Percentiles rank a stretch among this genome's conserved stretches.
These are phyloP conservation scores for Pachyseris speciosa DNA, from an alignment of 64 coral and sea anemone genomes.

Conservation along the genomic window DNA sequence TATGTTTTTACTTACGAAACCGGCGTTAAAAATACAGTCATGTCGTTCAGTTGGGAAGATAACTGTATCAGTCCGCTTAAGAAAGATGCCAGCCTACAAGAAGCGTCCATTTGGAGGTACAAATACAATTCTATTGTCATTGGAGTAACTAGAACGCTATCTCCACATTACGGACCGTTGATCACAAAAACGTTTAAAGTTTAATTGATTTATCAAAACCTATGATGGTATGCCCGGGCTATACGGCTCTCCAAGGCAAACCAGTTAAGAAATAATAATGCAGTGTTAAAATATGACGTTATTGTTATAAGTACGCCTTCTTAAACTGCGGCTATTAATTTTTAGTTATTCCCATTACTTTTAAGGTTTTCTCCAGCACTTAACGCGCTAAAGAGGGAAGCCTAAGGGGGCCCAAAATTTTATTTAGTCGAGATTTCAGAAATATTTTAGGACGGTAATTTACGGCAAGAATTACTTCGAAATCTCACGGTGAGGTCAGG, in stretches of 20 bases:
- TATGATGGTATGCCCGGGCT: not conserved
- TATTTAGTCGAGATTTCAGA: not conserved
- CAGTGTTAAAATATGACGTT: not conserved
- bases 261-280: not conserved
- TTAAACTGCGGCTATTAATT: not conserved
- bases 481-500: not conserved
- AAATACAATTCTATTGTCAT: not conserved
- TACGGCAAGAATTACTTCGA: not conserved
- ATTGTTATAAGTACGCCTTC: not conserved
- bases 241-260: not conserved
- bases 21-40: too few species aligned
- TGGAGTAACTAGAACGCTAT: too few species aligned
- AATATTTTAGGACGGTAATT: not conserved
- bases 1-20: too few species aligned
- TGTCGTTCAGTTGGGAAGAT: too few species aligned
- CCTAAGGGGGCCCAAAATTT: not conserved
- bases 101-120: too few species aligned
- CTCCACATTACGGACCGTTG: not conserved
- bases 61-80: too few species aligned
- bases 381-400: not conserved
- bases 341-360: not conserved
- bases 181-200: not conserved
- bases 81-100: too few species aligned
- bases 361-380: not conserved
- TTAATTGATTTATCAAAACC: conserved; percentile 1